Base-by-base conservation (phyloP, 64 coral and sea anemone genomes). In the Acropora tenuis region DNA sequence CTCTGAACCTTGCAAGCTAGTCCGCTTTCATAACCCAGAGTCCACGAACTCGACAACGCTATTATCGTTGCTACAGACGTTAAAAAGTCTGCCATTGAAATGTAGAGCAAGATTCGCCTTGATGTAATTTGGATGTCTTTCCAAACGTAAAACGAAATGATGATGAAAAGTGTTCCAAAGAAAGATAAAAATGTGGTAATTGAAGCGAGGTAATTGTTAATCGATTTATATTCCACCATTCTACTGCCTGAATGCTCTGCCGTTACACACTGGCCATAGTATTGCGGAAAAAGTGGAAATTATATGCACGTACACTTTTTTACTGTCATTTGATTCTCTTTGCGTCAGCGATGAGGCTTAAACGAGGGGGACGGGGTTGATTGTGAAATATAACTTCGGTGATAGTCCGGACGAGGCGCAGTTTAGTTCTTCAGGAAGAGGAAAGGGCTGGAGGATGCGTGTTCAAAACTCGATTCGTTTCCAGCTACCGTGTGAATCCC, bases 51-150 rank as follows among this genome's bases (percentile, higher is more conserved):
- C 48, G 83, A 42, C 1, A 89, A 19, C 49, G 84, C 90, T 71
- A 87, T 83, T 8, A 93, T 50, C 1, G 95, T 93, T 61, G 92
- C 88, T 9, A 93, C 58, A 3, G 88, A 88, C 8, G 94, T 93
- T 1, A 93, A 89, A 66, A 99, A 94, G 84, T 99, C 97, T 43
- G 91, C 97, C 47, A 94, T 81, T 5, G 97, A 96, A 58, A 99
- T 99, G 76, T 89, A 99, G 65, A 99, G 94, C 9, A 99, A 89
- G 17, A 99, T 96, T 61, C 89, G 80, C 2, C 97, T 92, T 15
- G 94, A 91, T 1, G 84, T 92, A 5, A 91, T 99, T 78, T 88
- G 97, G 20, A 96, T 80, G 63, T 99, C 97, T 71, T 82, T 90
- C 94, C 94, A 99, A 0, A 92, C 19, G n/a, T 91, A 85, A 47